phyloP scores from a whole-genome alignment of 2,113 vertebrate species.

The Octodon degus region DNA sequence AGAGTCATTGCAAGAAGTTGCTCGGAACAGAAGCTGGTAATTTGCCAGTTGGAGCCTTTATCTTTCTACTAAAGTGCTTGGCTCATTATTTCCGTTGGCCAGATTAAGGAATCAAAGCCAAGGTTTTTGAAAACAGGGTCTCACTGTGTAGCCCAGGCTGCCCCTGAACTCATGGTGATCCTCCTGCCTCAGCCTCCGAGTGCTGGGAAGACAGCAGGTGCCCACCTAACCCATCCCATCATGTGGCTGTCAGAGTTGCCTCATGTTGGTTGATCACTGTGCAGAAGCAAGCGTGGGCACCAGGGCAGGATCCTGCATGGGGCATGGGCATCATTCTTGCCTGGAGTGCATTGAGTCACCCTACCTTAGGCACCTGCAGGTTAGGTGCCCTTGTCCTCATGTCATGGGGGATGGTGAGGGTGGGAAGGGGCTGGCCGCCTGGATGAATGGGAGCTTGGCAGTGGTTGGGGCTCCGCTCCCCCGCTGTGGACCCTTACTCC shows the following conservation, averaged over 20 bases:
- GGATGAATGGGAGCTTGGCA: too few species aligned
- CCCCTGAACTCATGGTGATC: neutral
- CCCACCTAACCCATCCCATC: neutral
- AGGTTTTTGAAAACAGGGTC: neutral
- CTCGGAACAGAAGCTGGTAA: neutral
- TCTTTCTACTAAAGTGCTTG: neutral
- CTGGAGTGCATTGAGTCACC: neutral
- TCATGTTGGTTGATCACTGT: neutral
- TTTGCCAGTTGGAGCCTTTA: neutral
- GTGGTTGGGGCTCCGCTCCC: neutral
- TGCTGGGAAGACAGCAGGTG: neutral
- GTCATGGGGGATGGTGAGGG: neutral
- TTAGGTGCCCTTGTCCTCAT: neutral
- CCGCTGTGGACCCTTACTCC: neutral
- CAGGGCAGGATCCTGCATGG: neutral
- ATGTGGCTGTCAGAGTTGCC: neutral
- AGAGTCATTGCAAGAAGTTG: neutral
- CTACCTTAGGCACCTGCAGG: neutral
- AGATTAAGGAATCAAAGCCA: slow-evolving; percentile 12
- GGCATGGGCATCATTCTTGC: neutral
- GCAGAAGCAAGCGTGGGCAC: neutral
- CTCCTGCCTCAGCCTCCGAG: neutral
- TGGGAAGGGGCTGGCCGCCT: neutral
- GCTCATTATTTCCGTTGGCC: neutral
- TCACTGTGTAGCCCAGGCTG: neutral